Conservation (phyloP, 2,113 vertebrate species). For the Cheirogaleus medius region DNA sequence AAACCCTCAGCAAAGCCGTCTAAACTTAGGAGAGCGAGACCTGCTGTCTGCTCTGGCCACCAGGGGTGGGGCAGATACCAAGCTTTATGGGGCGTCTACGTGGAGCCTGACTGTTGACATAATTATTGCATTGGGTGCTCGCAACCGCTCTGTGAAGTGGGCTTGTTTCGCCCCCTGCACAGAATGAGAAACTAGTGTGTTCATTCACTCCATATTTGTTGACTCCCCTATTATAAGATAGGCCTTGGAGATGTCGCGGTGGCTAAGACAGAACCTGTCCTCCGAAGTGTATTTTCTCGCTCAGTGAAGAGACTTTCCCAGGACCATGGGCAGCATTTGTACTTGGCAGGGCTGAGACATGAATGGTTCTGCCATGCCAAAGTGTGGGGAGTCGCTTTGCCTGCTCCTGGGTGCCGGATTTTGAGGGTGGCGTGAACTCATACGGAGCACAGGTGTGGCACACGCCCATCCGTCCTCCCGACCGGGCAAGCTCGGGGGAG, state of each 20-base stretch:
- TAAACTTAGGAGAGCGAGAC: neutral
- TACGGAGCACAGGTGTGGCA: rapidly evolving
- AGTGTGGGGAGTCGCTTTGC: neutral
- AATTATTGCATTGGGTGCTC: neutral
- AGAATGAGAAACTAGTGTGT: neutral
- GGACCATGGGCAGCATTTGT: neutral
- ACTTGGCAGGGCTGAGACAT: neutral
- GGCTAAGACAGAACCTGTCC: neutral
- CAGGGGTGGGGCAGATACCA: rapidly evolving
- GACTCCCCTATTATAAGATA: neutral
- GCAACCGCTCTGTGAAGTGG: neutral
- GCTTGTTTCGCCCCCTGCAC: neutral
- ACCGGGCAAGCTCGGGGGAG: neutral
- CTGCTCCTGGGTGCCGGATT: neutral
- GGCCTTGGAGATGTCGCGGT: neutral
- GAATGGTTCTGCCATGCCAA: neutral
- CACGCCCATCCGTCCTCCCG: neutral
- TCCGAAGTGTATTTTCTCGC: neutral
- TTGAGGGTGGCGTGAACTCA: neutral
- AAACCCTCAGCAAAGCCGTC: neutral
- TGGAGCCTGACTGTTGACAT: too few relatives aligned
- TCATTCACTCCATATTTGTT: neutral
- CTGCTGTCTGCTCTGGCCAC: rapidly evolving
- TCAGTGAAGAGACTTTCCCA: neutral
- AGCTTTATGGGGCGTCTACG: rapidly evolving